Evolutionary conservation across 2,888 invertebrate species (phyloP).

Genomic region (Drosophila barbarae): DNA sequence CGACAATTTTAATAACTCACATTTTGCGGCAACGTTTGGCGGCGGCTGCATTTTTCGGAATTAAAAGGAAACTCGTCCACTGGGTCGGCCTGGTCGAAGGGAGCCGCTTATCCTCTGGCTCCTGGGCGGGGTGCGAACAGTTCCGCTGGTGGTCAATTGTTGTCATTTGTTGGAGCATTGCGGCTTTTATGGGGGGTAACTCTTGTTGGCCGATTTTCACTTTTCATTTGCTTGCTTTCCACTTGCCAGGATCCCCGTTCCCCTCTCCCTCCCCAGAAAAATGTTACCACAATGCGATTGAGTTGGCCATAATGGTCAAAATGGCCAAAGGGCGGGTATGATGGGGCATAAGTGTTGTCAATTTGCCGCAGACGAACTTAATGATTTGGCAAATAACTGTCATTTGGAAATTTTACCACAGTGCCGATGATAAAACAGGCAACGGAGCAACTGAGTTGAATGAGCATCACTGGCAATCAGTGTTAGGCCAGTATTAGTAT

Average conservation of each 20-base stretch:
- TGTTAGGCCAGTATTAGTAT: no score
- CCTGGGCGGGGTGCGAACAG: background rate
- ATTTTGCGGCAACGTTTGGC: conserved; percentile 54
- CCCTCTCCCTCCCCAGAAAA: conserved; percentile 2
- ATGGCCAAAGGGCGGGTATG: conserved; percentile 9
- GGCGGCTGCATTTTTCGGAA: conserved; percentile 43
- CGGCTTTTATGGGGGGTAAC: conserved; percentile 23
- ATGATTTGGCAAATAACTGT: conserved; percentile 25
- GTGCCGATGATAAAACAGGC: background rate
- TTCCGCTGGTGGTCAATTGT: conserved; percentile 15
- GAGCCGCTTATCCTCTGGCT: background rate
- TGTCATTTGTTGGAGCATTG: conserved; percentile 20
- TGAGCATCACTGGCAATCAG: no score
- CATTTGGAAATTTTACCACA: background rate
- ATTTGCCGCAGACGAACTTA: conserved; percentile 29
- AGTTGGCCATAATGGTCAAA: conserved; percentile 13
- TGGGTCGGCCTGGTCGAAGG: conserved; percentile 2
- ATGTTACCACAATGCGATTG: conserved; percentile 28
- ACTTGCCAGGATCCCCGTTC: background rate
- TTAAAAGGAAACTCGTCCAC: conserved; percentile 20
- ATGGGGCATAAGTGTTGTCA: conserved; percentile 25
- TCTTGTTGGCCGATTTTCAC: conserved; percentile 34
- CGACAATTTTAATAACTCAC: conserved; percentile 56
- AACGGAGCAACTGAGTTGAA: no score
- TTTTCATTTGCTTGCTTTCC: conserved; percentile 9